Evolutionary conservation across 2,113 vertebrate genomes (phyloP).

Genomic region (Halichoerus grypus): DNA sequence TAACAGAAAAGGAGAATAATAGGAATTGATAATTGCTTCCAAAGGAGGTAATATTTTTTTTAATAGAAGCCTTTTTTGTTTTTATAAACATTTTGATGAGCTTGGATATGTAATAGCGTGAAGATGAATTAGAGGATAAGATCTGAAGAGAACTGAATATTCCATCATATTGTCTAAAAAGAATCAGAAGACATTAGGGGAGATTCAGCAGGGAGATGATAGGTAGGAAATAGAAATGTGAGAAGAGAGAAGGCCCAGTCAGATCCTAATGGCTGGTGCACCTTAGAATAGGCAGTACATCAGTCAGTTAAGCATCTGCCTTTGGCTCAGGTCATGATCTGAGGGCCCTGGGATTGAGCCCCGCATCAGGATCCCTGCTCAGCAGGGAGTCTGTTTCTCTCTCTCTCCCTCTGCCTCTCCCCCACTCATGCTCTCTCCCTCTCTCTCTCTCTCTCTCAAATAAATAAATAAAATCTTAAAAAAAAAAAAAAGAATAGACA

Average conservation of each 20-base stretch:
- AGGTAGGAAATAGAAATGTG: neutral
- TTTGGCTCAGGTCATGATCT: neutral
- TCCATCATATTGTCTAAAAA: neutral
- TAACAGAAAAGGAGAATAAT: neutral
- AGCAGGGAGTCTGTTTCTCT: neutral
- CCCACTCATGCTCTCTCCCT: no score
- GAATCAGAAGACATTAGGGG: neutral
- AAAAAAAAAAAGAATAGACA: neutral
- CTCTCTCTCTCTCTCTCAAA: neutral
- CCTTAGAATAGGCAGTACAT: neutral
- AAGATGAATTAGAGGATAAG: neutral
- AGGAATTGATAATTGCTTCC: neutral
- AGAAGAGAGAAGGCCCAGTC: neutral
- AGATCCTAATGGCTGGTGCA: rapidly evolving
- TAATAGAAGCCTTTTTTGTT: neutral
- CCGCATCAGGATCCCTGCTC: neutral
- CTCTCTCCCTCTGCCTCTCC: neutral
- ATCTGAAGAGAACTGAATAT: neutral
- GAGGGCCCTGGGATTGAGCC: neutral
- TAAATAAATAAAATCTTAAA: neutral
- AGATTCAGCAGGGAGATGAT: neutral
- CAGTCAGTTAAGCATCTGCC: neutral
- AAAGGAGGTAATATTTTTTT: neutral
- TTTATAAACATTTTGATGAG: neutral
- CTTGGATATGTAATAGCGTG: neutral